These are phyloP conservation scores for Aphrocallistes beatrix DNA, from an alignment of 37 sponge, comb jelly and placozoan species.

Conservation along the genomic window DNA sequence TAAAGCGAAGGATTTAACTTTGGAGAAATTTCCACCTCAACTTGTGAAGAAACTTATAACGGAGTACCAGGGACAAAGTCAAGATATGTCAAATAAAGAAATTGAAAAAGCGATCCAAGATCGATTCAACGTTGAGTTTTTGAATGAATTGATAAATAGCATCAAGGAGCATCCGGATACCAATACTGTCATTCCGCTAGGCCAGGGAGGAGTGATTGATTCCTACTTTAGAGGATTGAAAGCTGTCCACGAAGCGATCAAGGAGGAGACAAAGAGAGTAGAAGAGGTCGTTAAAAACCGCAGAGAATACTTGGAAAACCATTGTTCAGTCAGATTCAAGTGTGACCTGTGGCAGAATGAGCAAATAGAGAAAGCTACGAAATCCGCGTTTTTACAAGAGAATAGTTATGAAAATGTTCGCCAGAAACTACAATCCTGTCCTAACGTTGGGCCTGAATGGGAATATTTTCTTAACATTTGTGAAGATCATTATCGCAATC, in stretches of 20 bases:
- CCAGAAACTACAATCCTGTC: not conserved
- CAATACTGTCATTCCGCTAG: not conserved
- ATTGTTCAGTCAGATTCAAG: not conserved
- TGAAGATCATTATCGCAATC: not conserved
- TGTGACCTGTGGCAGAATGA: not conserved
- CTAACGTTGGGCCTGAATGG: not conserved
- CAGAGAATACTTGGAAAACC: not conserved
- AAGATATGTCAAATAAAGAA: not conserved
- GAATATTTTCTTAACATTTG: not conserved
- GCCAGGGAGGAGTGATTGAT: conserved; percentile 7
- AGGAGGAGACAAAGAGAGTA: not conserved
- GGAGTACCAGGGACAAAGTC: not conserved
- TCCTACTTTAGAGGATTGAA: not conserved
- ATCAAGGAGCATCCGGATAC: not conserved
- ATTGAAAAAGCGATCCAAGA: not conserved
- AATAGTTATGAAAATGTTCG: not conserved
- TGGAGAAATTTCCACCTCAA: not conserved
- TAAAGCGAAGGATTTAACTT: not conserved
- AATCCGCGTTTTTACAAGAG: not conserved
- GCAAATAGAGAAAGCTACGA: not conserved
- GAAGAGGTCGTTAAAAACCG: not conserved
- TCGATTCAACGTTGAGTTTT: not conserved
- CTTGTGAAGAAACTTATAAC: not conserved
- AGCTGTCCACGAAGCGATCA: not conserved
- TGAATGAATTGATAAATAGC: not conserved